These are phyloP conservation scores for Tipula confusa DNA, from an alignment of 2,888 invertebrate species.

Conservation along the genomic window DNA sequence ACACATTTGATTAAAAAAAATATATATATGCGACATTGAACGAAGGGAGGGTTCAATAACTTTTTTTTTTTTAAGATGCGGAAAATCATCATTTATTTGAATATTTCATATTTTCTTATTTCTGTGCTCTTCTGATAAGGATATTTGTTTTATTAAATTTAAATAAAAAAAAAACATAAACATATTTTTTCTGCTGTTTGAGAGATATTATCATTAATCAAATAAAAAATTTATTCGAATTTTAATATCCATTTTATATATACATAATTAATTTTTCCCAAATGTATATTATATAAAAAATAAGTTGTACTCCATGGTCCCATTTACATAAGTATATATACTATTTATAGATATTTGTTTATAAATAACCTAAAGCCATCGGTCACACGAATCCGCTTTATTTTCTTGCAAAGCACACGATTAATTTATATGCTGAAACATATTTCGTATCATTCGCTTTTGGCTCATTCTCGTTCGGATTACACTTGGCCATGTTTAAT, in stretches of 20 bases:
- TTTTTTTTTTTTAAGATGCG: not conserved
- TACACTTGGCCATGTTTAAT: conserved; percentile 46
- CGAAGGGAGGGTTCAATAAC: not conserved
- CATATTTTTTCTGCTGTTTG: not conserved
- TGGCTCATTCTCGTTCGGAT: conserved; percentile 34
- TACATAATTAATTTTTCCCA: conserved; percentile 15
- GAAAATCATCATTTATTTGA: conserved; percentile 12
- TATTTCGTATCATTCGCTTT: not conserved
- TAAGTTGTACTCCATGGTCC: not conserved
- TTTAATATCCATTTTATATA: conserved; percentile 25
- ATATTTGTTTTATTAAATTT: conserved; percentile 25
- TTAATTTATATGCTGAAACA: conserved; percentile 50
- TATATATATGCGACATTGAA: not conserved
- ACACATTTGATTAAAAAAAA: not conserved
- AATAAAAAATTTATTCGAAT: not conserved
- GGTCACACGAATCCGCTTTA: conserved; percentile 34
- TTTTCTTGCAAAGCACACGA: conserved; percentile 53
- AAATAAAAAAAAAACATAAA: conserved; percentile 8
- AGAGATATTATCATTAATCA: conserved; percentile 25
- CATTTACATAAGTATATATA: not conserved
- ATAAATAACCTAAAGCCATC: not conserved
- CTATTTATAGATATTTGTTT: too few species aligned
- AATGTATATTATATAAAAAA: not conserved
- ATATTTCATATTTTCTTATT: not conserved
- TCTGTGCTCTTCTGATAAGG: not conserved